Conservation (phyloP, 2,797 vertebrate genomes). For the Ambastaia sidthimunki region DNA sequence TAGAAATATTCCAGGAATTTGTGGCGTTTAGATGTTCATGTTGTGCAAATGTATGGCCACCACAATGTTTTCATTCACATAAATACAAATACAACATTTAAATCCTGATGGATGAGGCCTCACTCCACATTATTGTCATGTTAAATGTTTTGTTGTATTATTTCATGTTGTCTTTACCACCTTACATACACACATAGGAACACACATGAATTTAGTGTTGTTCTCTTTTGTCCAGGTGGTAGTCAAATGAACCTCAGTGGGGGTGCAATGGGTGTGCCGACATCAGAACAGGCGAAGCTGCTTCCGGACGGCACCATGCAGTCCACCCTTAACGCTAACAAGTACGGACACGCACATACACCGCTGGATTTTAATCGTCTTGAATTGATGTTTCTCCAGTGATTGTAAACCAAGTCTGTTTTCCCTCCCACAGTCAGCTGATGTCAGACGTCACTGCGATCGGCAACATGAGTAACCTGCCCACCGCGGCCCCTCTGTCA, state of each 20-base stretch:
- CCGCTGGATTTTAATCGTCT: not conserved
- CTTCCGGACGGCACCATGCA: conserved; percentile 90
- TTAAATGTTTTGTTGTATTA: too few species aligned
- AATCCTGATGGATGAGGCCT: too few species aligned
- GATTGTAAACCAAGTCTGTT: not conserved
- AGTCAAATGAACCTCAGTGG: conserved; percentile 90
- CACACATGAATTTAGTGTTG: not conserved
- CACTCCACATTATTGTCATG: too few species aligned
- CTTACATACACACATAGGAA: too few species aligned
- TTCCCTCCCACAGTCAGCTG: conserved; percentile 80
- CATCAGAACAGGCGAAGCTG: conserved; percentile 88
- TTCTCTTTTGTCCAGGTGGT: conserved; percentile 74
- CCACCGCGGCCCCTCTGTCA: conserved; percentile 90
- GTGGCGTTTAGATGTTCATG: too few species aligned
- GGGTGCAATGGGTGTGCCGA: conserved; percentile 81
- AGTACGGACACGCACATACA: conserved; percentile 75
- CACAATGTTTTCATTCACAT: too few species aligned
- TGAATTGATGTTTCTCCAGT: not conserved
- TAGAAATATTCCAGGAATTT: too few species aligned
- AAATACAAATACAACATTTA: too few species aligned
- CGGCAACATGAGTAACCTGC: conserved; percentile 86
- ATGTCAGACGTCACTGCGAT: conserved; percentile 86
- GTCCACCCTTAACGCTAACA: conserved; percentile 87
- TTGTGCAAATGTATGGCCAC: too few species aligned
- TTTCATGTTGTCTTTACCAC: too few species aligned